Percentiles rank a stretch among this genome's conserved stretches.
Evolutionary conservation across 1,140 invertebrate genomes (phyloP).

Genomic region (Drosophila grimshawi): DNA sequence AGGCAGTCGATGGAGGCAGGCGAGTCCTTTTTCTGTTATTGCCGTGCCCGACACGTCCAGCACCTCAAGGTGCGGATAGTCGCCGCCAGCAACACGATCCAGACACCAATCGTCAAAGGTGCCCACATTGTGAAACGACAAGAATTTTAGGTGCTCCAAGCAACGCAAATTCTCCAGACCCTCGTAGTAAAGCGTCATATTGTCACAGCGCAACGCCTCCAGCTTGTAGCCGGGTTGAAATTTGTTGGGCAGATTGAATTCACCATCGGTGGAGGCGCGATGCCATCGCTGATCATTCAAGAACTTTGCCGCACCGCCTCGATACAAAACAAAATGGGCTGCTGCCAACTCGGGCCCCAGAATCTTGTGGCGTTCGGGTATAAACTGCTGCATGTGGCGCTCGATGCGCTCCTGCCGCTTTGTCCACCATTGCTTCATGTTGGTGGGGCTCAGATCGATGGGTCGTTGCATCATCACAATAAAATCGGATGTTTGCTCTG

Average conservation of each 20-base stretch:
- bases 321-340: slow-evolving; percentile 89
- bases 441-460: slow-evolving; percentile 84
- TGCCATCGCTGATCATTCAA: slow-evolving; percentile 86
- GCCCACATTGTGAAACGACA: slow-evolving; percentile 88
- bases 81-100: slow-evolving; percentile 87
- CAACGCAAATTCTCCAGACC: slow-evolving; percentile 88
- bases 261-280: slow-evolving; percentile 85
- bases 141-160: slow-evolving; percentile 87
- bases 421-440: slow-evolving; percentile 84
- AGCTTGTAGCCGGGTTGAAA: slow-evolving; percentile 86
- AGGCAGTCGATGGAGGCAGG: slow-evolving; percentile 87
- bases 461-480: slow-evolving; percentile 85
- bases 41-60: slow-evolving; percentile 90
- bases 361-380: slow-evolving; percentile 85
- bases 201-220: slow-evolving; percentile 89
- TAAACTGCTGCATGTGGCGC: slow-evolving; percentile 84
- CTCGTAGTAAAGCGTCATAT: slow-evolving; percentile 88
- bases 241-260: slow-evolving; percentile 86
- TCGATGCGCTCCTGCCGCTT: slow-evolving; percentile 75
- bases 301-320: slow-evolving; percentile 88
- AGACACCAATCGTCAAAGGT: slow-evolving; percentile 92
- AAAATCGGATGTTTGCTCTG: slow-evolving; percentile 81
- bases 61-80: slow-evolving; percentile 87
- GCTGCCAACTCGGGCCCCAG: slow-evolving; percentile 90
- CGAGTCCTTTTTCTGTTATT: slow-evolving; percentile 88